These are phyloP conservation scores for Sinonovacula constricta DNA, from an alignment of 1,140 invertebrate genomes.

Conservation along the genomic window DNA sequence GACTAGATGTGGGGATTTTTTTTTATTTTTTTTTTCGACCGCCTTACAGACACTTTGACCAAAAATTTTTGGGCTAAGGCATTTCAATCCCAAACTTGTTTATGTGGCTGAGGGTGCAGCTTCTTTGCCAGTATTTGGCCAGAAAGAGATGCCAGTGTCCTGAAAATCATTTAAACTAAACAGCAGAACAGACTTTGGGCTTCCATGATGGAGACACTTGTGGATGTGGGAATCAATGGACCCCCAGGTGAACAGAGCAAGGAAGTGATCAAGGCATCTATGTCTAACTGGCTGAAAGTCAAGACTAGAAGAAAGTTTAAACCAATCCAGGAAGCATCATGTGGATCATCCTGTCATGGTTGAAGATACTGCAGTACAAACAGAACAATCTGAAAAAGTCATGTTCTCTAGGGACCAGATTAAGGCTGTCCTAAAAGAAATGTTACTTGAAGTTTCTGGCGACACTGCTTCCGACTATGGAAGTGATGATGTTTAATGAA, in stretches of 20 bases:
- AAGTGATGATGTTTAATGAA: too few species aligned
- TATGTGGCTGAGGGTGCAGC: conserved; percentile 15
- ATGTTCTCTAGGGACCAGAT: neutral
- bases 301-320: neutral
- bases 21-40: too few species aligned
- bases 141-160: neutral
- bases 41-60: too few species aligned
- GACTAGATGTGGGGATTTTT: too few species aligned
- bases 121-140: conserved; percentile 11
- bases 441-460: neutral
- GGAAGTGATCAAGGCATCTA: neutral
- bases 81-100: neutral
- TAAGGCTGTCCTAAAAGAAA: neutral
- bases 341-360: neutral
- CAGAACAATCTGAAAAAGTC: neutral
- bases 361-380: neutral
- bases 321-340: too few species aligned
- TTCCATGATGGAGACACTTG: neutral
- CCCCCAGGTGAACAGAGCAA: neutral
- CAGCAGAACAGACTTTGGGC: neutral
- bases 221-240: neutral
- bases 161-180: conserved; percentile 1
- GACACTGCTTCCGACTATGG: neutral
- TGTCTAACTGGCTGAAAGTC: neutral
- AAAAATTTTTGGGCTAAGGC: neutral